These are phyloP conservation scores for Callaeas wilsoni DNA, from an alignment of 2,113 vertebrate species.

Conservation along the genomic window DNA sequence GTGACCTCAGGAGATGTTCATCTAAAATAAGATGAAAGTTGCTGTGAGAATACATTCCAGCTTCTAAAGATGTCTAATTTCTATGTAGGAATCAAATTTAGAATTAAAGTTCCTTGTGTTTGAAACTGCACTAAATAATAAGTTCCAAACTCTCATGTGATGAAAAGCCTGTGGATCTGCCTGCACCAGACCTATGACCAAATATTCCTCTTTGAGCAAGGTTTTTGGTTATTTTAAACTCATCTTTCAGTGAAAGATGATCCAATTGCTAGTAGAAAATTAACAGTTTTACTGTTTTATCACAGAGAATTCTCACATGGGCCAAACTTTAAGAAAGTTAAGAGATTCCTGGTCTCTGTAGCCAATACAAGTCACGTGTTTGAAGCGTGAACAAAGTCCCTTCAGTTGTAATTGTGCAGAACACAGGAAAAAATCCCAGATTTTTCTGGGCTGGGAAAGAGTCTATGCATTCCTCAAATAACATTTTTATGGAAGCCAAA, in stretches of 20 bases:
- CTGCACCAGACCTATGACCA: neutral
- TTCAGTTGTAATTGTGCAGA: neutral
- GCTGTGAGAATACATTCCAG: neutral
- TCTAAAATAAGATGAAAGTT: slow-evolving; percentile 52
- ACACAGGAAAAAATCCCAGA: neutral
- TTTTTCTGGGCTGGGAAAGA: neutral
- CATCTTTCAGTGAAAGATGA: neutral
- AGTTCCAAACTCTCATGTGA: neutral
- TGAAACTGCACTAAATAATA: neutral
- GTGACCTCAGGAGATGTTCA: neutral
- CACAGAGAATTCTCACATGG: neutral
- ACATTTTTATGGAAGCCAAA: neutral
- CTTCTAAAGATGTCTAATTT: slow-evolving; percentile 16
- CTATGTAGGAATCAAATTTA: slow-evolving; percentile 34
- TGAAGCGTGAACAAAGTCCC: neutral
- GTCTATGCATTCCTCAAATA: neutral
- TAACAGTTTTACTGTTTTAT: neutral
- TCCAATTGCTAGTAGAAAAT: neutral
- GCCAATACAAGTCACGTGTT: neutral
- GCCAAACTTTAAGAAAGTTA: neutral
- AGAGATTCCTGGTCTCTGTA: neutral
- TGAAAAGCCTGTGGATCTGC: neutral
- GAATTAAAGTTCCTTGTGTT: neutral
- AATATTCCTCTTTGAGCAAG: neutral
- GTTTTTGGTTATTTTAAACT: neutral